Conservation (phyloP, 2,113 vertebrate species). For the Rhinopomastus cyanomelas region DNA sequence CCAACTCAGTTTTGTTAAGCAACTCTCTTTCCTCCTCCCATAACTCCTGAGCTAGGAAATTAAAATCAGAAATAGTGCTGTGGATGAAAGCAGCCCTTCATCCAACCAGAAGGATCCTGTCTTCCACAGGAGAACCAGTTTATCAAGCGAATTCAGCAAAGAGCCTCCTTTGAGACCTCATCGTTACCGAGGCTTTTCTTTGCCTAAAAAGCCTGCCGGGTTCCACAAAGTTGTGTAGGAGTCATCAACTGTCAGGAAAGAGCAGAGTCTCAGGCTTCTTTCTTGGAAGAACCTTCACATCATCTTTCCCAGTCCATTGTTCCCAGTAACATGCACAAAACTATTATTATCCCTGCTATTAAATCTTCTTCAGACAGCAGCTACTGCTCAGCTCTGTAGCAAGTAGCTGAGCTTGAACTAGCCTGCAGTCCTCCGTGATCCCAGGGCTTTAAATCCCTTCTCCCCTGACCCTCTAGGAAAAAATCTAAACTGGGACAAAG, state of each 20-base stretch:
- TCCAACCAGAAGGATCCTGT: background rate
- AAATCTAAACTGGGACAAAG: background rate
- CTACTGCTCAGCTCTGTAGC: background rate
- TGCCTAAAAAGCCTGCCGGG: conserved; percentile 1
- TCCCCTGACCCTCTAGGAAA: background rate
- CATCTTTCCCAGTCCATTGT: background rate
- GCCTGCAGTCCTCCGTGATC: background rate
- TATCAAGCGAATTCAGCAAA: background rate
- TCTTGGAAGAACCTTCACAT: background rate
- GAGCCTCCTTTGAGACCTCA: conserved; percentile 23
- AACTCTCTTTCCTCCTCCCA: background rate
- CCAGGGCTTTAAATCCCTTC: background rate
- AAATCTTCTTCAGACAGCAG: background rate
- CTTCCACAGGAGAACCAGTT: background rate
- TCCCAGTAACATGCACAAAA: background rate
- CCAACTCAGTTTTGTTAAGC: background rate
- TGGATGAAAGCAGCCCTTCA: background rate
- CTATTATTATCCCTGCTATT: background rate
- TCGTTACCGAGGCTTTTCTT: background rate
- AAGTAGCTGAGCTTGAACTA: background rate
- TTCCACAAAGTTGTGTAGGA: background rate
- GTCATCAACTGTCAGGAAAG: conserved; percentile 15
- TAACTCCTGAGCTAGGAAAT: background rate
- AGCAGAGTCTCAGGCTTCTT: background rate
- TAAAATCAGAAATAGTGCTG: background rate